phyloP scores from a whole-genome alignment of 1,140 invertebrate genomes.

The Drosophila orosa region DNA sequence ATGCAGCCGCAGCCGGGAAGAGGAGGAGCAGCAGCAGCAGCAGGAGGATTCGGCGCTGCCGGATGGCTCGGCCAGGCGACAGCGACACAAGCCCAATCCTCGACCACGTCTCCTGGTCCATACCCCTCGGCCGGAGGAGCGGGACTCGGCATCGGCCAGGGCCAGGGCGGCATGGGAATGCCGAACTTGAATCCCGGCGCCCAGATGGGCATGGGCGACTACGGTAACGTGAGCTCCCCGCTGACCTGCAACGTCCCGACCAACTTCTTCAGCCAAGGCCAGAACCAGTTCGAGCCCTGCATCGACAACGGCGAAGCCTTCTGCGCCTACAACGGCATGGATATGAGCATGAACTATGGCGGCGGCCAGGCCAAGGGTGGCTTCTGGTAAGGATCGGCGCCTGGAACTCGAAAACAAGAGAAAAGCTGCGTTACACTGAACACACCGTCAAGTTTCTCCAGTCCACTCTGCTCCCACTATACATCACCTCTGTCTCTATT shows the following conservation, averaged over 20 bases:
- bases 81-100: background rate
- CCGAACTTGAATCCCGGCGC: background rate
- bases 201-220: conserved; percentile 40
- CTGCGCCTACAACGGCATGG: conserved; percentile 41
- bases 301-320: conserved; percentile 41
- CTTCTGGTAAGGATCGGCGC: conserved; percentile 8
- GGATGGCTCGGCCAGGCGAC: background rate
- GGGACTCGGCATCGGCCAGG: background rate
- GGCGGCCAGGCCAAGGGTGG: conserved; percentile 16
- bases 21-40: background rate
- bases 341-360: conserved; percentile 3
- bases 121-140: background rate
- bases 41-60: background rate
- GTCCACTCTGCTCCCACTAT: background rate
- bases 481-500: background rate
- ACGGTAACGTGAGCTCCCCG: conserved; percentile 9
- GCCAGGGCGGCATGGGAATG: conserved; percentile 8
- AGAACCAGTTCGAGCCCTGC: conserved; percentile 19
- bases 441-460: background rate
- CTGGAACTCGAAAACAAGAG: background rate
- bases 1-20: conserved; percentile 9
- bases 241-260: conserved; percentile 30
- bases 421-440: background rate
- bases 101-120: background rate
- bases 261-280: conserved; percentile 23